Conservation (phyloP, 2,113 vertebrate species). For the Oreotrochilus melanogaster region DNA sequence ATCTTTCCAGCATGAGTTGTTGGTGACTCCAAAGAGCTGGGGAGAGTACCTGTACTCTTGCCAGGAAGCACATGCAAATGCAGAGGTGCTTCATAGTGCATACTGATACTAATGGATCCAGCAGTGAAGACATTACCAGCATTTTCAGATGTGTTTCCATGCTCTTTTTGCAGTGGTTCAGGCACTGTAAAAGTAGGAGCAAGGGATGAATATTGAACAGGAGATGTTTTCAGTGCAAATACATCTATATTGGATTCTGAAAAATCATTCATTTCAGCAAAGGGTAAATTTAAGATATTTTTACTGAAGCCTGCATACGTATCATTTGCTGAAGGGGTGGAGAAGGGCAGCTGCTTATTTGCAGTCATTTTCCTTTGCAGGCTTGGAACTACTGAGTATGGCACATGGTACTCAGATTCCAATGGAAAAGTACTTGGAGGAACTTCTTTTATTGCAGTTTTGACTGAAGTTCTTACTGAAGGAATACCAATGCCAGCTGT, state of each 20-base stretch:
- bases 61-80: background rate
- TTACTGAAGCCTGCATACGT: background rate
- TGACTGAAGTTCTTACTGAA: background rate
- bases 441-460: constrained; percentile 9
- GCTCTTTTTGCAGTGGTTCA: background rate
- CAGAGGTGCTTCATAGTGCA: background rate
- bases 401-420: background rate
- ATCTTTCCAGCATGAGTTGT: background rate
- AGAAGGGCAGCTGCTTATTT: background rate
- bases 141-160: background rate
- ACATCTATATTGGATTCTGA: background rate
- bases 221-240: background rate
- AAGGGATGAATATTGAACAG: background rate
- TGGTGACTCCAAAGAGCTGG: background rate
- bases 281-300: background rate
- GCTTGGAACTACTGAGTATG: background rate
- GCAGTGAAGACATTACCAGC: background rate
- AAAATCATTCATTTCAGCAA: background rate
- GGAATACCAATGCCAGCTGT: constrained; percentile 1
- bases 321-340: background rate
- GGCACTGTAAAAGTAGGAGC: background rate
- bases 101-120: background rate
- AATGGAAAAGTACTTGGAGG: background rate
- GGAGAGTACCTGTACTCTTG: background rate
- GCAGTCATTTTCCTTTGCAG: constrained; percentile 25